phyloP scores from a whole-genome alignment of 1,140 invertebrate genomes.

The Drosophila tsacasi region DNA sequence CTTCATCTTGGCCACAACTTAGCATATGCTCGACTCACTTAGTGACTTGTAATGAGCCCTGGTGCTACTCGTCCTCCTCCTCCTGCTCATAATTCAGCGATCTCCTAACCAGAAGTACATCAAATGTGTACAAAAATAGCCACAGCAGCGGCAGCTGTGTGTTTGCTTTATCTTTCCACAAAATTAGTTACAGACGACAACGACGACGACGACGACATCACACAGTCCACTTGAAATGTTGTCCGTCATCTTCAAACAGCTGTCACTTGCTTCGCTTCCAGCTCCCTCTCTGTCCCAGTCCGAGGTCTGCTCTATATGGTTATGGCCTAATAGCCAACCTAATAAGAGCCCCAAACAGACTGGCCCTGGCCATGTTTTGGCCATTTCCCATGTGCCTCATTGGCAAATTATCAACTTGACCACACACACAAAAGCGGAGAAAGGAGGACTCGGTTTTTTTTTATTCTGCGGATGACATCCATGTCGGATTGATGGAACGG shows the following conservation, averaged over 20 bases:
- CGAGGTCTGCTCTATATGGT: slow-evolving; percentile 70
- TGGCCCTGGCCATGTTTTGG: slow-evolving; percentile 52
- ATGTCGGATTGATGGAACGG: slow-evolving; percentile 37
- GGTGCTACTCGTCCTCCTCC: neutral
- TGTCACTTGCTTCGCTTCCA: slow-evolving; percentile 26
- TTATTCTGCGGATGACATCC: slow-evolving; percentile 44
- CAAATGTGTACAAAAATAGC: slow-evolving; percentile 53
- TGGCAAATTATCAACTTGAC: slow-evolving; percentile 79
- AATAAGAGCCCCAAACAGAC: slow-evolving; percentile 56
- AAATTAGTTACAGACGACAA: slow-evolving; percentile 75
- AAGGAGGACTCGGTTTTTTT: slow-evolving; percentile 18
- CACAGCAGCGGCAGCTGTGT: slow-evolving; percentile 22
- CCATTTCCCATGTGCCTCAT: slow-evolving; percentile 80
- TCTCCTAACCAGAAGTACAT: slow-evolving; percentile 38
- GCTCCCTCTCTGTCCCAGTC: slow-evolving; percentile 1
- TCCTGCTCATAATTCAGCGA: slow-evolving; percentile 48
- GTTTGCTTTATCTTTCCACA: slow-evolving; percentile 64
- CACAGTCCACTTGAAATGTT: slow-evolving; percentile 66
- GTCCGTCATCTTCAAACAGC: slow-evolving; percentile 68
- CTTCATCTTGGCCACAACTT: slow-evolving; percentile 38
- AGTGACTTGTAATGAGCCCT: slow-evolving; percentile 62
- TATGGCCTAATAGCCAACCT: slow-evolving; percentile 74
- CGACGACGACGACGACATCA: slow-evolving; percentile 52
- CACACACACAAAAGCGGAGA: slow-evolving; percentile 56
- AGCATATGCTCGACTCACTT: slow-evolving; percentile 68